These are phyloP conservation scores for Myotis brandtii DNA, from an alignment of 2,113 vertebrate genomes.

Conservation along the genomic window DNA sequence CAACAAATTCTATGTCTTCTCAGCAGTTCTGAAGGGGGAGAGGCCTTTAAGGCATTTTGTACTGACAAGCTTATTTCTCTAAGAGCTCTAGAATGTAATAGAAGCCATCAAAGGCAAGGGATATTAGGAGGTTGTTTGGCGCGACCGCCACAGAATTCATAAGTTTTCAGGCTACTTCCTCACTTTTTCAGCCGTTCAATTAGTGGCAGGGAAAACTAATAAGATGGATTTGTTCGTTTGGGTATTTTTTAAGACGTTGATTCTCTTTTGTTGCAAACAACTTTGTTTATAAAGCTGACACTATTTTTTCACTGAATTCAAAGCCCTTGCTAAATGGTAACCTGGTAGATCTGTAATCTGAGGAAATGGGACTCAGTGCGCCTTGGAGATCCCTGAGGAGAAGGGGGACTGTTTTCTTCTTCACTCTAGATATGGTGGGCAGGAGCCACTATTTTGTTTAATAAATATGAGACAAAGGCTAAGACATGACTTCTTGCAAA, in stretches of 20 bases:
- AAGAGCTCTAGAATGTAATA: slow-evolving; percentile 73
- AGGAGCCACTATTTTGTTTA: background rate
- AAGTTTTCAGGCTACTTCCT: slow-evolving; percentile 61
- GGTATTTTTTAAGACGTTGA: background rate
- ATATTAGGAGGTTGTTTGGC: slow-evolving; percentile 46
- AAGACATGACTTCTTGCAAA: background rate
- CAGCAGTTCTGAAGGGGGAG: slow-evolving; percentile 81
- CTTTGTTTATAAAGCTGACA: slow-evolving; percentile 44
- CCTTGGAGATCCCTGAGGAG: background rate
- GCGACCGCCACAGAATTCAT: slow-evolving; percentile 37
- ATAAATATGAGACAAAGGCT: no score
- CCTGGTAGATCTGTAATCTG: background rate
- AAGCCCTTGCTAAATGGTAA: slow-evolving; percentile 25
- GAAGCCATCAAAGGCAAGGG: slow-evolving; percentile 81
- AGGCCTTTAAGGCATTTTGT: slow-evolving; percentile 86
- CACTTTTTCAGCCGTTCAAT: slow-evolving; percentile 48
- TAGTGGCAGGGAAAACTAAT: slow-evolving; percentile 53
- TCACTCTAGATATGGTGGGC: background rate
- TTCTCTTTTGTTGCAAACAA: background rate
- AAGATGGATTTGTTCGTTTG: slow-evolving; percentile 52
- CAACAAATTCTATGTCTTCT: slow-evolving; percentile 81
- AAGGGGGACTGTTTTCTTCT: background rate
- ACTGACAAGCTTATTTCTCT: slow-evolving; percentile 83
- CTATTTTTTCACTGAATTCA: slow-evolving; percentile 60
- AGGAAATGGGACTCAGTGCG: background rate